Evolutionary conservation across 2,113 vertebrate genomes (phyloP).

Genomic region (Ammodytes marinus): DNA sequence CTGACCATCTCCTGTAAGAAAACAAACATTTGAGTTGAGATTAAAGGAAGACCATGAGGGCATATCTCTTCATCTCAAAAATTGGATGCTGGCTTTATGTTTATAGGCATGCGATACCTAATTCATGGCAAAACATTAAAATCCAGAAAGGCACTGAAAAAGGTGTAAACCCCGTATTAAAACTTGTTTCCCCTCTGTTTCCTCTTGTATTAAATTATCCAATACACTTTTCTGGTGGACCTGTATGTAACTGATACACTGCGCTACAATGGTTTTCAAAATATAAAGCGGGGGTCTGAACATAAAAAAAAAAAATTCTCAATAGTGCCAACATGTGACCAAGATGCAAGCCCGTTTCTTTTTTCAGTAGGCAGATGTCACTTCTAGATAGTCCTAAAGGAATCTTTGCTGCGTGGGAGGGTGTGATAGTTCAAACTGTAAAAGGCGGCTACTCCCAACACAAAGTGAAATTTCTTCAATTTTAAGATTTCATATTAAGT

Average conservation of each 20-base stretch:
- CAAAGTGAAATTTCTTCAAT: neutral
- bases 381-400: neutral
- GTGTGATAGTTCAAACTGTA: neutral
- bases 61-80: no score
- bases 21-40: neutral
- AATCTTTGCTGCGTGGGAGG: neutral
- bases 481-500: neutral
- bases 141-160: neutral
- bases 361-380: neutral
- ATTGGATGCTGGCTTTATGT: neutral
- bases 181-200: neutral
- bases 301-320: no score
- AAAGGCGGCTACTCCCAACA: neutral
- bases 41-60: neutral
- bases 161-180: neutral
- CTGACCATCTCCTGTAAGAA: slow-evolving; percentile 15
- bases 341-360: neutral
- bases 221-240: no score
- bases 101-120: neutral
- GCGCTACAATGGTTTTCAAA: no score
- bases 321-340: no score
- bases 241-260: no score
- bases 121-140: neutral
- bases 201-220: neutral
- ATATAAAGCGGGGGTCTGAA: no score